These are phyloP conservation scores for Eutolmus rufibarbis DNA, from an alignment of 2,888 invertebrate species.

Conservation along the genomic window DNA sequence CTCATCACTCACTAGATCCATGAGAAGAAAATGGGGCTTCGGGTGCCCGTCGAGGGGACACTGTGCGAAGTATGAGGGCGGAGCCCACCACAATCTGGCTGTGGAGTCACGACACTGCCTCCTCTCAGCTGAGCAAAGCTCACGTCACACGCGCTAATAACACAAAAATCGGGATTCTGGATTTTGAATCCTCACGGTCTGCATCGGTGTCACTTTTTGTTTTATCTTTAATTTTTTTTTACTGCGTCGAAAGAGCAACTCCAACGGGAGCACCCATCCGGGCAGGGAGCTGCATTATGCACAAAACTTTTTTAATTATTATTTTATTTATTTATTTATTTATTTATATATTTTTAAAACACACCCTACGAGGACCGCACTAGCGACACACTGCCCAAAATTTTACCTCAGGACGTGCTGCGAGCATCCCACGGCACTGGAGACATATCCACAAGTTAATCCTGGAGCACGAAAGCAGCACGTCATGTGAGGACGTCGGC, in stretches of 20 bases:
- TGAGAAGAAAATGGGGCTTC: not conserved
- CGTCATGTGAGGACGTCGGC: not conserved
- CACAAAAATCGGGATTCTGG: not conserved
- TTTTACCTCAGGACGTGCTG: not conserved
- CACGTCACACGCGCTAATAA: not conserved
- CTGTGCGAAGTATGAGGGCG: not conserved
- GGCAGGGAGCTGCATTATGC: not conserved
- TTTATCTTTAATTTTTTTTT: not conserved
- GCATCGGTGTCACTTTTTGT: not conserved
- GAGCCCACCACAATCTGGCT: not conserved
- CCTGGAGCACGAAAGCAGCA: constrained; percentile 2
- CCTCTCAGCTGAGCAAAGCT: not conserved
- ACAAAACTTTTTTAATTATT: not conserved
- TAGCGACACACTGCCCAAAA: not conserved
- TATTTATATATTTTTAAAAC: not conserved
- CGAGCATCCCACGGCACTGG: constrained; percentile 8
- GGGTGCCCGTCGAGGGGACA: not conserved
- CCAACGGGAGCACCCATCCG: not conserved
- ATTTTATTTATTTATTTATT: too few relatives aligned
- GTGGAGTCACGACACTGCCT: not conserved
- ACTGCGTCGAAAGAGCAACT: not conserved
- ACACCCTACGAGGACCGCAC: not conserved
- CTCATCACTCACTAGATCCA: not conserved
- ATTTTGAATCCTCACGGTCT: not conserved
- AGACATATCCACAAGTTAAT: constrained; percentile 45